Evolutionary conservation across 2,113 vertebrate species (phyloP).

Genomic region (Elaphurus davidianus): DNA sequence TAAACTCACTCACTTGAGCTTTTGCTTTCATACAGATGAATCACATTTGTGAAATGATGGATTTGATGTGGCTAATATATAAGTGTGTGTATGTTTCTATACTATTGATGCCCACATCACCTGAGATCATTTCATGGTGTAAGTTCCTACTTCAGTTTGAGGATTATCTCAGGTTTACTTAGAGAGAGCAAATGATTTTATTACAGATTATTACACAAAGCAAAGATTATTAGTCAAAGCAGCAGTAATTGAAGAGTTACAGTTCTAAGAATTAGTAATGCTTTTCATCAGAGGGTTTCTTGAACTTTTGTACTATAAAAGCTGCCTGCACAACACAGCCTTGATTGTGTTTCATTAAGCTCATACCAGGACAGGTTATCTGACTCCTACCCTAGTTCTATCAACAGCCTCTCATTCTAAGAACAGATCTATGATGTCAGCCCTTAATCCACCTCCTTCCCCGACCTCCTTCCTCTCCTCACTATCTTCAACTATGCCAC

Average conservation of each 20-base stretch:
- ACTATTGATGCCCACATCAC: neutral
- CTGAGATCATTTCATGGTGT: neutral
- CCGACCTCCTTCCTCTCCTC: neutral
- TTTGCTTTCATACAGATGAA: neutral
- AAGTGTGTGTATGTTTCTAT: neutral
- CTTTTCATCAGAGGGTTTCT: neutral
- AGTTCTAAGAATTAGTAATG: neutral
- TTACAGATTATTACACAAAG: neutral
- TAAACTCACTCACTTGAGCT: neutral
- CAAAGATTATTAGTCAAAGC: neutral
- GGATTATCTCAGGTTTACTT: neutral
- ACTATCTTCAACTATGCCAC: neutral
- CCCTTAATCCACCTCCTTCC: neutral
- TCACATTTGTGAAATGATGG: neutral
- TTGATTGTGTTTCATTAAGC: neutral
- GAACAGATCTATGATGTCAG: slow-evolving; percentile 61
- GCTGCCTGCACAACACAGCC: too few relatives aligned
- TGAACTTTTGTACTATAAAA: neutral
- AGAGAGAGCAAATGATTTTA: neutral
- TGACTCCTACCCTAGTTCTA: neutral
- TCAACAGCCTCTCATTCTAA: slow-evolving; percentile 34
- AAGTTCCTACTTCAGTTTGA: neutral
- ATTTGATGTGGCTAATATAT: neutral
- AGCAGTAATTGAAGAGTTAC: neutral
- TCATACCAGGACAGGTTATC: neutral